Percentiles rank a stretch among this genome's conserved stretches.
These are phyloP conservation scores for Pipistrellus pygmaeus DNA, from an alignment of 2,797 vertebrate genomes.

Conservation along the genomic window DNA sequence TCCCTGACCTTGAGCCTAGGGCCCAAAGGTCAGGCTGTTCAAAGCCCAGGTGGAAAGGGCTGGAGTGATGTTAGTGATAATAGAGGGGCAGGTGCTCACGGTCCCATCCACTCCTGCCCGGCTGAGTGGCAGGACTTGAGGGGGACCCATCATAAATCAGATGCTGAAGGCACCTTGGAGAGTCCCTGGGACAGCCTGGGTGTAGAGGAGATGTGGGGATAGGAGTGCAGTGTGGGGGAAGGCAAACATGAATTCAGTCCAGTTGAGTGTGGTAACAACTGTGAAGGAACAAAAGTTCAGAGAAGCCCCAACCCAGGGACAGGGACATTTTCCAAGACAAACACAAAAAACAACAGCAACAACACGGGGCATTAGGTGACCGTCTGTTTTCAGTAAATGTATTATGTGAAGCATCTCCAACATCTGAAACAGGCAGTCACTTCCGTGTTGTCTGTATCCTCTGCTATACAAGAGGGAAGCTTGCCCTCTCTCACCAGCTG, in stretches of 20 bases:
- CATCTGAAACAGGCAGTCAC: too few species aligned
- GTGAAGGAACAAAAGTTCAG: neutral
- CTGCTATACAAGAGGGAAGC: too few species aligned
- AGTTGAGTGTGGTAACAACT: neutral
- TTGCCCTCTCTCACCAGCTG: too few species aligned
- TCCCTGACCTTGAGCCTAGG: neutral
- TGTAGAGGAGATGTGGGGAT: accelerated
- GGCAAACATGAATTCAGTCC: neutral
- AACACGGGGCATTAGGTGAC: accelerated
- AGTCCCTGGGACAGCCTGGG: neutral
- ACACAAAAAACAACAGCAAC: neutral
- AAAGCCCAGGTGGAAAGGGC: neutral
- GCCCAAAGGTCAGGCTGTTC: neutral
- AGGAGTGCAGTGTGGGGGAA: accelerated
- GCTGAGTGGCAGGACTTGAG: neutral
- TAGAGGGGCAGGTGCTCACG: accelerated
- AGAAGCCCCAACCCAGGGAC: neutral
- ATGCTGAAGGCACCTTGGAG: too few species aligned
- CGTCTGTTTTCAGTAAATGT: neutral
- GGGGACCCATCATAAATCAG: neutral
- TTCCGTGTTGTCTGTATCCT: too few species aligned
- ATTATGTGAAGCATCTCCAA: too few species aligned
- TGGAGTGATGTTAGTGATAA: too few species aligned
- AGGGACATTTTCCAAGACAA: neutral
- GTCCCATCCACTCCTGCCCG: neutral